phyloP scores from a whole-genome alignment of 2,888 invertebrate genomes.

The Cinara cedri region DNA sequence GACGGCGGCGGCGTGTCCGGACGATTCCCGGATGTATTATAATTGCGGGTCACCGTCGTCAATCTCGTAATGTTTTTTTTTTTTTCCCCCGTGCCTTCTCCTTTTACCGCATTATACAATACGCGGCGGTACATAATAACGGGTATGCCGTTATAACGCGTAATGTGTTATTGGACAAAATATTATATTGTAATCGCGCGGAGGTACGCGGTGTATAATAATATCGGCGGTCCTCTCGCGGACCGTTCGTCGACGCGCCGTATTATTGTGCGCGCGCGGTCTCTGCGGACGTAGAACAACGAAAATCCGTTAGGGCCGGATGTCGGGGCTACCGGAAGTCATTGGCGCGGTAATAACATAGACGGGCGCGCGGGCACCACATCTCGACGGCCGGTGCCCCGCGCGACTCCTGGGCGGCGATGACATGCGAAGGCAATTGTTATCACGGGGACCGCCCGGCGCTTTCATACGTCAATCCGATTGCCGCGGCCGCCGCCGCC shows the following conservation, averaged over 20 bases:
- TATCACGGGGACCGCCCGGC: conserved; percentile 56
- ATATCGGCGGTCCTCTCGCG: conserved; percentile 10
- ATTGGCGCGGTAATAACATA: conserved; percentile 53
- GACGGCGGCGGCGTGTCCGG: conserved; percentile 12
- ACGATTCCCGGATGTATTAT: neutral
- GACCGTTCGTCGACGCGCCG: neutral
- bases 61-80: neutral
- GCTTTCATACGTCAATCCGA: conserved; percentile 57
- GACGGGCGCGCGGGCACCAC: neutral
- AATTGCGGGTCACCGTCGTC: conserved; percentile 41
- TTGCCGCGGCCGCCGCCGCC: conserved; percentile 25
- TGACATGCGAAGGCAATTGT: conserved; percentile 56
- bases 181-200: no score
- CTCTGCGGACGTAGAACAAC: conserved; percentile 24
- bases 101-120: no score
- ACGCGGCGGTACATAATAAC: no score
- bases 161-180: no score
- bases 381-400: conserved; percentile 27
- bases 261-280: neutral
- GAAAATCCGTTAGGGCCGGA: conserved; percentile 56
- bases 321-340: conserved; percentile 54
- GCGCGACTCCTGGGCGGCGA: conserved; percentile 56
- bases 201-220: conserved; percentile 11
- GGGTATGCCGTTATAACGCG: no score
- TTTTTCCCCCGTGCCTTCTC: no score